Conservation (phyloP, 1,140 invertebrate species). For the Holotrichia oblita region DNA sequence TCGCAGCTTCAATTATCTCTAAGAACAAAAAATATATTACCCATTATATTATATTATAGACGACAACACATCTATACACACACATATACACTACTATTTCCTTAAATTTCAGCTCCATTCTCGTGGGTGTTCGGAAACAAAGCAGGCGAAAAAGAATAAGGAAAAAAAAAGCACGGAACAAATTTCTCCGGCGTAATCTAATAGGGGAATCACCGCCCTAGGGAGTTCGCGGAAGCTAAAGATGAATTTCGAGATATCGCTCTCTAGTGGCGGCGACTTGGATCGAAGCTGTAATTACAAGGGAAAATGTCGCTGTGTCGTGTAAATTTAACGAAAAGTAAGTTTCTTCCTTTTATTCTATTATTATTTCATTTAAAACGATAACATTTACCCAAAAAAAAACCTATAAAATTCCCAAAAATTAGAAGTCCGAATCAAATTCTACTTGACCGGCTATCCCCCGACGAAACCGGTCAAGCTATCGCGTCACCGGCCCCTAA, state of each 20-base stretch:
- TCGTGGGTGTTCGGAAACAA: neutral
- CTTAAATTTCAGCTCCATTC: neutral
- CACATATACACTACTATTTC: neutral
- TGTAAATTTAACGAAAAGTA: too few relatives aligned
- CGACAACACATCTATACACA: neutral
- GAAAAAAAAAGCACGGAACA: neutral
- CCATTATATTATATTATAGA: neutral
- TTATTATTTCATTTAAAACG: too few relatives aligned
- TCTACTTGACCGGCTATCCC: too few relatives aligned
- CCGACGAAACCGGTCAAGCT: too few relatives aligned
- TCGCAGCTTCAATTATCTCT: neutral
- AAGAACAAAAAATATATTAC: too few relatives aligned
- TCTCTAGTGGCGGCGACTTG: neutral
- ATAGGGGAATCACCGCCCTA: neutral
- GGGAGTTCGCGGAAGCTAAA: neutral
- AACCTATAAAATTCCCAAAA: too few relatives aligned
- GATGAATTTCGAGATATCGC: neutral
- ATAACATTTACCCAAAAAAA: too few relatives aligned
- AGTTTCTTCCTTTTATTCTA: too few relatives aligned
- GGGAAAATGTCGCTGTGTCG: neutral
- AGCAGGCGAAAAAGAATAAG: neutral
- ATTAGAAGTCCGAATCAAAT: too few relatives aligned
- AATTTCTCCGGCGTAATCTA: neutral
- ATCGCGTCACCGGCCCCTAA: too few relatives aligned
- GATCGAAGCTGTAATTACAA: slow-evolving; percentile 2